phyloP scores from a whole-genome alignment of 2,888 invertebrate species.

The Ormia ochracea region DNA sequence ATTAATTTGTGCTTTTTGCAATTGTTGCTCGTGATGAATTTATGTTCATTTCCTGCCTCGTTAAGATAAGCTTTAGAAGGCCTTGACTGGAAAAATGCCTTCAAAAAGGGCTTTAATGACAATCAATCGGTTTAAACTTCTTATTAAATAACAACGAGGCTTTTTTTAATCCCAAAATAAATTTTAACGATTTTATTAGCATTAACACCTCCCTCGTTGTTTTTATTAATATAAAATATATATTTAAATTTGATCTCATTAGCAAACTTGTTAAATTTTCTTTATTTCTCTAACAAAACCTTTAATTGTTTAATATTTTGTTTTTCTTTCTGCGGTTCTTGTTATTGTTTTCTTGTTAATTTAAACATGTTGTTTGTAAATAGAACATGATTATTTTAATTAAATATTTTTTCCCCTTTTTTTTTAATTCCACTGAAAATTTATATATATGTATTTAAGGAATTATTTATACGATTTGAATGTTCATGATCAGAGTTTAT shows the following conservation, averaged over 20 bases:
- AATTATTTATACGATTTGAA: constrained; percentile 6
- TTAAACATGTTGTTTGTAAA: constrained; percentile 28
- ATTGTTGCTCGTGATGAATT: too few relatives aligned
- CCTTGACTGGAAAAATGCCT: too few relatives aligned
- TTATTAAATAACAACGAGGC: too few relatives aligned
- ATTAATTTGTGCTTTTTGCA: too few relatives aligned
- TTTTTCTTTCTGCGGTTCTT: neutral
- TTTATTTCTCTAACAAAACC: constrained; percentile 26
- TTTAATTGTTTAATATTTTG: constrained; percentile 36
- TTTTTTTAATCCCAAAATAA: too few relatives aligned
- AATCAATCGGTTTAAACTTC: too few relatives aligned
- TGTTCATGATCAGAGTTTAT: constrained; percentile 24
- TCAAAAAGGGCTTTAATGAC: too few relatives aligned
- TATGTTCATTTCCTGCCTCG: too few relatives aligned
- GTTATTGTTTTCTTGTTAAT: constrained; percentile 14
- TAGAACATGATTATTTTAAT: constrained; percentile 44
- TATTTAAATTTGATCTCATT: constrained; percentile 49
- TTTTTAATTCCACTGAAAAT: constrained; percentile 19
- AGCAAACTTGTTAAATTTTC: constrained; percentile 51
- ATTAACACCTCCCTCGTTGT: neutral
- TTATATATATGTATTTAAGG: neutral
- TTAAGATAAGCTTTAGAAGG: too few relatives aligned
- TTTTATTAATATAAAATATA: neutral
- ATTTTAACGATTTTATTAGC: neutral
- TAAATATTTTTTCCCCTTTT: constrained; percentile 41